Percentiles rank a stretch among this genome's conserved stretches.
Evolutionary conservation across 1,140 invertebrate genomes (phyloP).

Genomic region (Magallana angulata): DNA sequence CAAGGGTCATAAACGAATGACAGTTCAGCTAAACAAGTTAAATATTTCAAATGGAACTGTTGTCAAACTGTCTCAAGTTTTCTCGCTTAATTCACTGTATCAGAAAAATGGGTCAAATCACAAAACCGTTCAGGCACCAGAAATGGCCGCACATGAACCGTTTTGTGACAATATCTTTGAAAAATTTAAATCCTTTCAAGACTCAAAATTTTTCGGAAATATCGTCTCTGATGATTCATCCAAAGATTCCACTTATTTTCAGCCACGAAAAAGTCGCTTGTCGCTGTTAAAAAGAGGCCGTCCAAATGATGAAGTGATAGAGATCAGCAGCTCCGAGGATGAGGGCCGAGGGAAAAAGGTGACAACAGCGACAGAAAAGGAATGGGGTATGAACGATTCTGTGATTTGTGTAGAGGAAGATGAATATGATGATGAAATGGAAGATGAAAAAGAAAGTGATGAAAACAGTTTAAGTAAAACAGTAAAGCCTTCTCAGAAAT

Average conservation of each 20-base stretch:
- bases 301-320: background rate
- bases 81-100: slow-evolving; percentile 40
- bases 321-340: slow-evolving; percentile 31
- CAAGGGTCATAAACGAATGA: slow-evolving; percentile 69
- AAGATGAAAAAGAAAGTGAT: slow-evolving; percentile 21
- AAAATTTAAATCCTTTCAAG: slow-evolving; percentile 41
- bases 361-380: background rate
- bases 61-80: slow-evolving; percentile 60
- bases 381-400: background rate
- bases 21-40: slow-evolving; percentile 64
- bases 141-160: slow-evolving; percentile 3
- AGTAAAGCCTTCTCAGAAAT: background rate
- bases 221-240: slow-evolving; percentile 40
- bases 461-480: background rate
- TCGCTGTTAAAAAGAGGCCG: slow-evolving; percentile 17
- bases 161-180: slow-evolving; percentile 37
- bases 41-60: slow-evolving; percentile 54
- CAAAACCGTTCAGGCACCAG: slow-evolving; percentile 36
- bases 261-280: slow-evolving; percentile 30
- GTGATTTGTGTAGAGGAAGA: slow-evolving; percentile 7
- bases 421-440: slow-evolving; percentile 33
- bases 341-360: background rate
- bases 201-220: slow-evolving; percentile 23
- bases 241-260: slow-evolving; percentile 43
- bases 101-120: slow-evolving; percentile 22